Evolutionary conservation across 2,113 vertebrate species (phyloP).

Genomic region (Scortum barcoo): DNA sequence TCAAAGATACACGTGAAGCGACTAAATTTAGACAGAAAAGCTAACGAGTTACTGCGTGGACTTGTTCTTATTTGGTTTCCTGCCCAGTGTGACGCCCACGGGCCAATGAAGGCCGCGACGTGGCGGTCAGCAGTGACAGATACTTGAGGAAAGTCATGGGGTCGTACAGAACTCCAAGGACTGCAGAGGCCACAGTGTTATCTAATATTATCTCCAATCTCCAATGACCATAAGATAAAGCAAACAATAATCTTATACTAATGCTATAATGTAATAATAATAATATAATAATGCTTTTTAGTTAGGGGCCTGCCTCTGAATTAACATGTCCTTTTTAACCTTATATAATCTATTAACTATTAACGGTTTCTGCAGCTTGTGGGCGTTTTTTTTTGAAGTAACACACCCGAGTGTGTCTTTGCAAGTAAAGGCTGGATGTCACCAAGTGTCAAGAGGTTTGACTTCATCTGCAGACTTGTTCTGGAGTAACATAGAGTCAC

Average conservation of each 20-base stretch:
- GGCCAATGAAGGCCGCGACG: background rate
- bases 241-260: background rate
- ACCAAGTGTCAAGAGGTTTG: background rate
- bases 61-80: background rate
- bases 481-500: background rate
- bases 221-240: accelerated
- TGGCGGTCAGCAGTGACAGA: background rate
- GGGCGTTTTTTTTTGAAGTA: background rate
- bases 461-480: background rate
- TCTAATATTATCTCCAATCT: too few species aligned
- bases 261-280: too few species aligned
- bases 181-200: background rate
- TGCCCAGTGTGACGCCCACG: background rate
- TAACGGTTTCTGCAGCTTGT: background rate
- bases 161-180: slow-evolving; percentile 33
- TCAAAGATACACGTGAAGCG: slow-evolving; percentile 43
- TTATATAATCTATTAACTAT: background rate
- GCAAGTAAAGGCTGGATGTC: background rate
- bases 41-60: background rate
- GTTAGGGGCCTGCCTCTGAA: background rate
- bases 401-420: background rate
- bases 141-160: slow-evolving; percentile 23
- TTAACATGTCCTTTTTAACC: background rate
- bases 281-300: background rate
- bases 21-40: slow-evolving; percentile 9